Percentiles rank a stretch among this genome's conserved stretches.
Conservation (phyloP, 2,888 invertebrate genomes). For the Coelopa pilipes region DNA sequence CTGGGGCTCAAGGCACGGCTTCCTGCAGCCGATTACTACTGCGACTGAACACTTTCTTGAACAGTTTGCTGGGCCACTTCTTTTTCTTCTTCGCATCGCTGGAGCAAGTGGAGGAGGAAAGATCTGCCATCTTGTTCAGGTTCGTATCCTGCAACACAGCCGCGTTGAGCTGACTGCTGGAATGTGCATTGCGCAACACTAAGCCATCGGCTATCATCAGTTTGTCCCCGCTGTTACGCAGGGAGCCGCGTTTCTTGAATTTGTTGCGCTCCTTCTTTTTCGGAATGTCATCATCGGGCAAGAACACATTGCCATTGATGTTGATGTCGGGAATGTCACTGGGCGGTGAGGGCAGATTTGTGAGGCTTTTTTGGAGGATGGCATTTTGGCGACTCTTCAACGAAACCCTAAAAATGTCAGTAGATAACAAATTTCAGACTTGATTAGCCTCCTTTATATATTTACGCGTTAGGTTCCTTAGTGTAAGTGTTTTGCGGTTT, state of each 20-base stretch:
- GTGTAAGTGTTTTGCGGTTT: conserved; percentile 4
- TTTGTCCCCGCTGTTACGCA: conserved; percentile 29
- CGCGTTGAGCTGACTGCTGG: conserved; percentile 52
- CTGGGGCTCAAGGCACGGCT: not conserved
- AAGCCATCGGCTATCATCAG: conserved; percentile 30
- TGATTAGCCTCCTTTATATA: not conserved
- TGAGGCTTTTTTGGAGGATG: not conserved
- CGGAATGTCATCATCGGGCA: conserved; percentile 36
- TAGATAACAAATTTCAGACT: too few species aligned
- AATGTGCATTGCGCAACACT: conserved; percentile 53
- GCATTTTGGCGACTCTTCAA: not conserved
- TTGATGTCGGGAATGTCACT: conserved; percentile 46
- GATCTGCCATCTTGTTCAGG: conserved; percentile 46
- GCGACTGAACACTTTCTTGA: conserved; percentile 54
- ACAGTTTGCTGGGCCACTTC: conserved; percentile 52
- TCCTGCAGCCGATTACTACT: conserved; percentile 54
- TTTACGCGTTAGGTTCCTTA: not conserved
- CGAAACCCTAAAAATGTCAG: not conserved
- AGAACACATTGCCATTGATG: conserved; percentile 40
- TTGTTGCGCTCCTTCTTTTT: conserved; percentile 42
- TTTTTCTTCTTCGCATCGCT: conserved; percentile 53
- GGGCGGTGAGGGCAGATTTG: conserved; percentile 35
- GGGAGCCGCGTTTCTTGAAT: conserved; percentile 37
- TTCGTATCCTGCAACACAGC: conserved; percentile 14
- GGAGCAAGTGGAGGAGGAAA: conserved; percentile 46